phyloP scores from a whole-genome alignment of 2,113 vertebrate species.

The Amia ocellicauda region DNA sequence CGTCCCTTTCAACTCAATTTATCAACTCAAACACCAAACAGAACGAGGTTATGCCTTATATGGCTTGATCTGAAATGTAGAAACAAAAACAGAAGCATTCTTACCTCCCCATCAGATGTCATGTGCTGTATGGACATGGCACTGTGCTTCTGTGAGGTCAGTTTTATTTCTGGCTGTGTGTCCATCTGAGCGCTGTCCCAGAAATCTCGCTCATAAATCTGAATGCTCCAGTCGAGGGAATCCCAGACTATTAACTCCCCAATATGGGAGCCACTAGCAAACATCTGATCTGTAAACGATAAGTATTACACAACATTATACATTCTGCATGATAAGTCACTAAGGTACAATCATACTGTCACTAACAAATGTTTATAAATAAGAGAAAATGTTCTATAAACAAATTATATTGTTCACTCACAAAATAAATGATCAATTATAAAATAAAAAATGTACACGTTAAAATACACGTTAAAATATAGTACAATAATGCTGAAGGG shows the following conservation, averaged over 20 bases:
- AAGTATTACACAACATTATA: background rate
- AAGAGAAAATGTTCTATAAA: too few species aligned
- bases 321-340: background rate
- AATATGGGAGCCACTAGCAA: constrained; percentile 84
- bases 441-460: too few species aligned
- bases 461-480: background rate
- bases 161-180: constrained; percentile 73
- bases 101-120: constrained; percentile 81
- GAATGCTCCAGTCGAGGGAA: constrained; percentile 74
- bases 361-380: background rate
- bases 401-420: too few species aligned
- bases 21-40: too few species aligned
- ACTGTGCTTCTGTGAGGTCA: constrained; percentile 74
- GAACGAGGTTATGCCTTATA: too few species aligned
- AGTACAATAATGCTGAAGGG: constrained; percentile 32
- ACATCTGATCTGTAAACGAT: constrained; percentile 61
- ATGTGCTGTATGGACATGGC: constrained; percentile 86
- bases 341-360: background rate
- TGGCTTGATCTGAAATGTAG: too few species aligned
- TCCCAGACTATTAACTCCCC: constrained; percentile 94
- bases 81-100: too few species aligned
- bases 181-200: constrained; percentile 74
- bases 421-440: too few species aligned
- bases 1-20: too few species aligned
- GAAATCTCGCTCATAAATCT: constrained; percentile 75